Evolutionary conservation across 2,888 invertebrate genomes (phyloP).

Genomic region (Abrostola tripartita): DNA sequence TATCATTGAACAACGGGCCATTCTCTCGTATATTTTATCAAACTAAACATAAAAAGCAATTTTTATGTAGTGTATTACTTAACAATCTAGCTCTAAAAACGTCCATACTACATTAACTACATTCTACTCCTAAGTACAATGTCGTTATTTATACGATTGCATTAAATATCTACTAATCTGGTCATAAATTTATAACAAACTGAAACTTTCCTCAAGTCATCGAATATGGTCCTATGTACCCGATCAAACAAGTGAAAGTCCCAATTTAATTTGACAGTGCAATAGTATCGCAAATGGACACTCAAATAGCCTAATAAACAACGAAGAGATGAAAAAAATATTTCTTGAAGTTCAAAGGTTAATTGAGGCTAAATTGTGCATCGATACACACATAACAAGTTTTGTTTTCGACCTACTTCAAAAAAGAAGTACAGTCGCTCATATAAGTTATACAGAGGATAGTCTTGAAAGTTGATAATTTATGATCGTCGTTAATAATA

Average conservation of each 20-base stretch:
- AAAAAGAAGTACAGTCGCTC: slow-evolving; percentile 18
- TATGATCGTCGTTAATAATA: no score
- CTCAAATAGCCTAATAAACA: slow-evolving; percentile 30
- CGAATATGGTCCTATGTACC: background rate
- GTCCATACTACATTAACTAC: no score
- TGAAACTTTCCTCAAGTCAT: no score
- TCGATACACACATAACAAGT: slow-evolving; percentile 41
- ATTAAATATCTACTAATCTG: no score
- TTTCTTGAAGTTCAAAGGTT: slow-evolving; percentile 45
- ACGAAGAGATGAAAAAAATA: slow-evolving; percentile 25
- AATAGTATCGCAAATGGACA: slow-evolving; percentile 31
- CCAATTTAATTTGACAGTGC: slow-evolving; percentile 39
- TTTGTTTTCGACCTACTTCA: slow-evolving; percentile 38
- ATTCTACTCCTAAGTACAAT: no score
- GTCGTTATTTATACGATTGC: no score
- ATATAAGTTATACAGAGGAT: slow-evolving; percentile 1
- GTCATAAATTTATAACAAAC: no score
- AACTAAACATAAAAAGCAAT: background rate
- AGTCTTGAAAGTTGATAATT: background rate
- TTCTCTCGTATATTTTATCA: slow-evolving; percentile 1
- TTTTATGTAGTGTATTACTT: background rate
- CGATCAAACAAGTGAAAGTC: slow-evolving; percentile 40
- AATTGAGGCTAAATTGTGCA: slow-evolving; percentile 52
- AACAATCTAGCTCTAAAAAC: no score
- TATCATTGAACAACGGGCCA: background rate